These are phyloP conservation scores for Balaeniceps rex DNA, from an alignment of 2,113 vertebrate species.

Conservation along the genomic window DNA sequence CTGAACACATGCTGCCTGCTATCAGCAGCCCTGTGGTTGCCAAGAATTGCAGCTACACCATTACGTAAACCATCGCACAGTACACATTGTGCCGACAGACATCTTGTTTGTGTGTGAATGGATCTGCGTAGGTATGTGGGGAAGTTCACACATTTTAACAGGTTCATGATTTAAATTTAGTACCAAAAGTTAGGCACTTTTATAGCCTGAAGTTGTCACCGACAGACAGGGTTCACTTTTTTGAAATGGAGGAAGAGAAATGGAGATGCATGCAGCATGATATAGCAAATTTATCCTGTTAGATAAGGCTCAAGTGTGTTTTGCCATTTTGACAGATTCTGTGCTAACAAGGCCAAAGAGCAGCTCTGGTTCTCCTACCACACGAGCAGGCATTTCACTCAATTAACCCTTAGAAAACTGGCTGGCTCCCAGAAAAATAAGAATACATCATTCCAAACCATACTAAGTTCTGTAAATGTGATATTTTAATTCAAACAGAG, in stretches of 20 bases:
- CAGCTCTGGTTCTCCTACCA: background rate
- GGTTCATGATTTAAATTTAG: conserved; percentile 16
- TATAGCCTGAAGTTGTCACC: background rate
- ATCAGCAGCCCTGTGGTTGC: background rate
- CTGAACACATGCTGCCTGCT: background rate
- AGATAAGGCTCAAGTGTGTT: background rate
- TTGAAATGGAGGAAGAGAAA: background rate
- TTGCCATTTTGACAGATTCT: background rate
- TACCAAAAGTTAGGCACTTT: background rate
- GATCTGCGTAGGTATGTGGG: conserved; percentile 2
- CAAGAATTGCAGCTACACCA: background rate
- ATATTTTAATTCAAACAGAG: background rate
- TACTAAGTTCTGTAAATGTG: background rate
- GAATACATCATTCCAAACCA: background rate
- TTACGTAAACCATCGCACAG: conserved; percentile 15
- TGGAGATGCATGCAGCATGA: background rate
- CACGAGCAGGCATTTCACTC: background rate
- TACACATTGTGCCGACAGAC: conserved; percentile 28
- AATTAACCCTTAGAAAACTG: background rate
- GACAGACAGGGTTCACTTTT: background rate
- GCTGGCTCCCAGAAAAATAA: background rate
- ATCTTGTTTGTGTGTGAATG: conserved; percentile 3
- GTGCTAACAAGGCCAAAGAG: background rate
- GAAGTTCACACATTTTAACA: conserved; percentile 23
- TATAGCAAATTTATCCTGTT: background rate